A percentile compares a stretch with the other conserved stretches of the same genome.
Evolutionary conservation across 2,888 invertebrate species (phyloP).

Genomic region (Adela reaumurella): DNA sequence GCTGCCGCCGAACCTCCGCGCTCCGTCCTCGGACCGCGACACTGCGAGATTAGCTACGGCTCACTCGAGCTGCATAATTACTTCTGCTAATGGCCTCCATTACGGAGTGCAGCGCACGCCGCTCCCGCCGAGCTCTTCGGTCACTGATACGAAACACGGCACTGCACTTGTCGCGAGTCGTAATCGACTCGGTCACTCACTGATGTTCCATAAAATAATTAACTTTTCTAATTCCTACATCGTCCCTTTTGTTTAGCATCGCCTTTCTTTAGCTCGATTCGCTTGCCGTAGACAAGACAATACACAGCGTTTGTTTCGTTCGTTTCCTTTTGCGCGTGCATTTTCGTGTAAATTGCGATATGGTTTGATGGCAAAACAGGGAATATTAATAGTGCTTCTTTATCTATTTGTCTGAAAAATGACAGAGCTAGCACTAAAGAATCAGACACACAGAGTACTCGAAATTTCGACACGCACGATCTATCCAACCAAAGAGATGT

Average conservation of each 20-base stretch:
- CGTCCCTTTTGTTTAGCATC: conserved; percentile 56
- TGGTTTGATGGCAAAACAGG: neutral
- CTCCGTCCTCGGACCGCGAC: conserved; percentile 1
- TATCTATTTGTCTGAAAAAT: too few species aligned
- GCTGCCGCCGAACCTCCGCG: neutral
- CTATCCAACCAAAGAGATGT: too few species aligned
- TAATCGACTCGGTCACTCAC: neutral
- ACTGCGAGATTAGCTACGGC: conserved; percentile 2
- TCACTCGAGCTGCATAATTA: conserved; percentile 47
- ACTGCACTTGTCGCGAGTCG: neutral
- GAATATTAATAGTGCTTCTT: too few species aligned
- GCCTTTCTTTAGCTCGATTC: conserved; percentile 43
- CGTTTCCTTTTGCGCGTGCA: neutral
- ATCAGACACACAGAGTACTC: too few species aligned
- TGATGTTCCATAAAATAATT: neutral
- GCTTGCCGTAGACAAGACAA: conserved; percentile 35
- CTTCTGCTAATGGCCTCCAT: conserved; percentile 56
- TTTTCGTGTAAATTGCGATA: neutral
- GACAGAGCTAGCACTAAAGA: too few species aligned
- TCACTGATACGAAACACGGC: neutral
- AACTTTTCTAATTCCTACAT: conserved; percentile 27
- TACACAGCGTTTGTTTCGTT: conserved; percentile 6
- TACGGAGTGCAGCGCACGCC: conserved; percentile 50
- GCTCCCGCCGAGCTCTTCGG: conserved; percentile 12
- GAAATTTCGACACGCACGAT: too few species aligned